Percentiles rank a stretch among this genome's conserved stretches.
Conservation (phyloP, 2,888 invertebrate genomes). For the Drosophila meridionalis region DNA sequence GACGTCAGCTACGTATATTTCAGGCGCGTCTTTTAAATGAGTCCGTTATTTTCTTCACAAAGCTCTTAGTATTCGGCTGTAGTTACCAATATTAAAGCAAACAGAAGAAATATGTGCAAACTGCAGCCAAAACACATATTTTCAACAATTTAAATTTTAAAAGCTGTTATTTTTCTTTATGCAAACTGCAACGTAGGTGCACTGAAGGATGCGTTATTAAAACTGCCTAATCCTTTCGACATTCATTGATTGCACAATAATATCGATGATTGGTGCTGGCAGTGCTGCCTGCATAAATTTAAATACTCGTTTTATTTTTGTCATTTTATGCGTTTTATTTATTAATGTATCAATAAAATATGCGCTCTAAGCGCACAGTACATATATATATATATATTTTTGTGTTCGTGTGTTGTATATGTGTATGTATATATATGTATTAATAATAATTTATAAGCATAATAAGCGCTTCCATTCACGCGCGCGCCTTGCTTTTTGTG, state of each 20-base stretch:
- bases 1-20: not conserved
- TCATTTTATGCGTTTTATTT: conserved; percentile 47
- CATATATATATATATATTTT: not conserved
- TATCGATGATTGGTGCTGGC: conserved; percentile 1
- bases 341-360: conserved; percentile 55
- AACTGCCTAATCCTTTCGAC: not conserved
- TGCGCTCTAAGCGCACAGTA: conserved; percentile 36
- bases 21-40: conserved; percentile 3
- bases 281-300: conserved; percentile 1
- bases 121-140: too few species aligned
- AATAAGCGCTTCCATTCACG: conserved; percentile 48
- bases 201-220: not conserved
- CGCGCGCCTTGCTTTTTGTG: conserved; percentile 57
- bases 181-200: not conserved
- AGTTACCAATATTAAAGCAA: too few species aligned
- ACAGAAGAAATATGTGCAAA: not conserved
- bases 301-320: not conserved
- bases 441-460: conserved; percentile 71
- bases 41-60: not conserved
- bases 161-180: not conserved
- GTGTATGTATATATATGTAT: conserved; percentile 27
- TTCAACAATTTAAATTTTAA: not conserved
- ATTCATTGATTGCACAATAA: not conserved
- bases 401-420: conserved; percentile 11
- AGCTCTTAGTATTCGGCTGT: not conserved